These are phyloP conservation scores for Polietes domitor DNA, from an alignment of 2,888 invertebrate genomes.

Conservation along the genomic window DNA sequence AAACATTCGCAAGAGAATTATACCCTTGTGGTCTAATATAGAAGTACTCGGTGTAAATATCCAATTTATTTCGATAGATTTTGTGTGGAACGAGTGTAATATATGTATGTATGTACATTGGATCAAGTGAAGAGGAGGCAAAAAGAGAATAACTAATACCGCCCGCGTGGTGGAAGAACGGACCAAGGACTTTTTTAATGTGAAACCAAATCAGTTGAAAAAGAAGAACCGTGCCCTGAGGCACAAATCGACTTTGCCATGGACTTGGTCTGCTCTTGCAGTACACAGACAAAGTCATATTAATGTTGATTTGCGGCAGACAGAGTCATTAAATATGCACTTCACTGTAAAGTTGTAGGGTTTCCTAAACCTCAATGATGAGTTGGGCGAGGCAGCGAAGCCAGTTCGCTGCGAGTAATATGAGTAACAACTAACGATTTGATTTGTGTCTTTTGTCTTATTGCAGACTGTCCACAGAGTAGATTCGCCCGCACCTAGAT, in stretches of 20 bases:
- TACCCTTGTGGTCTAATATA: neutral
- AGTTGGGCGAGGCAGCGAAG: neutral
- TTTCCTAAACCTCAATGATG: slow-evolving; percentile 39
- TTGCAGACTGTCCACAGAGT: slow-evolving; percentile 46
- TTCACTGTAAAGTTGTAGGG: slow-evolving; percentile 36
- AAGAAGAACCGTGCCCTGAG: no score
- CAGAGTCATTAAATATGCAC: neutral
- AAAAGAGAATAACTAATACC: neutral
- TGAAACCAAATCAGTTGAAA: no score
- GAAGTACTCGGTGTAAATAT: neutral
- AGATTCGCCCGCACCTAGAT: neutral
- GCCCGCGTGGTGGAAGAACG: neutral
- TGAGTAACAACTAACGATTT: neutral
- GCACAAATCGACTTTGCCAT: no score
- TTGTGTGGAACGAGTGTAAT: neutral
- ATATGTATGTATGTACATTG: no score
- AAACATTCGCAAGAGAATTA: neutral
- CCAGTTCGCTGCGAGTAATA: neutral
- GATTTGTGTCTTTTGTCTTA: neutral
- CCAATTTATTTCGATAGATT: neutral
- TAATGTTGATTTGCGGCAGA: neutral
- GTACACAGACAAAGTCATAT: no score
- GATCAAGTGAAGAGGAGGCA: neutral
- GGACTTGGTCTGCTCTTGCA: no score
- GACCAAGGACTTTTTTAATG: no score